Conservation (phyloP, 2,888 invertebrate species). For the Cylindroiulus punctatus region DNA sequence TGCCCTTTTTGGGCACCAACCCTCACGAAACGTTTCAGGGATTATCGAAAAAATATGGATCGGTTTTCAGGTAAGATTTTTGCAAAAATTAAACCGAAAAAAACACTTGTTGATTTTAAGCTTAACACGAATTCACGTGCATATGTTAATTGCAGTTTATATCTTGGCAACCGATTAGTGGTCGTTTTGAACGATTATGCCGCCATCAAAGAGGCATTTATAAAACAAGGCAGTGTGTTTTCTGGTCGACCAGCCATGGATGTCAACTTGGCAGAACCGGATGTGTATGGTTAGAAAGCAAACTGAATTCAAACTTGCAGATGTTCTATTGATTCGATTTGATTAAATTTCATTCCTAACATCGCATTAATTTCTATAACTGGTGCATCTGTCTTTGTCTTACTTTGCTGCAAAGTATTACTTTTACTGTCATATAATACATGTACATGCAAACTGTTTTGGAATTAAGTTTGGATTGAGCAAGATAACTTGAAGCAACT, state of each 20-base stretch:
- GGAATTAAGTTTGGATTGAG: too few relatives aligned
- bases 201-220: constrained; percentile 15
- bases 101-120: background rate
- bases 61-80: background rate
- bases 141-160: constrained; percentile 27
- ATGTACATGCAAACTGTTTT: too few relatives aligned
- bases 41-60: background rate
- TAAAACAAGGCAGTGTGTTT: constrained; percentile 13
- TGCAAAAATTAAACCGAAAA: too few relatives aligned
- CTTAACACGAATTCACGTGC: too few relatives aligned
- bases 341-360: background rate
- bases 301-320: too few relatives aligned
- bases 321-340: too few relatives aligned
- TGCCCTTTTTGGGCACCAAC: background rate
- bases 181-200: constrained; percentile 42
- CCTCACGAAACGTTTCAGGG: background rate
- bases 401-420: too few relatives aligned
- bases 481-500: too few relatives aligned
- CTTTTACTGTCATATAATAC: too few relatives aligned
- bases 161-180: constrained; percentile 24
- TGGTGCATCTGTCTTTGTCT: too few relatives aligned
- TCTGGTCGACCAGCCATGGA: background rate
- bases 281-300: background rate
- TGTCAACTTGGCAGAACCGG: background rate
- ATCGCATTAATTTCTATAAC: too few relatives aligned